Evolutionary conservation across 2,888 invertebrate species (phyloP).

Genomic region (Euplexia lucipara): DNA sequence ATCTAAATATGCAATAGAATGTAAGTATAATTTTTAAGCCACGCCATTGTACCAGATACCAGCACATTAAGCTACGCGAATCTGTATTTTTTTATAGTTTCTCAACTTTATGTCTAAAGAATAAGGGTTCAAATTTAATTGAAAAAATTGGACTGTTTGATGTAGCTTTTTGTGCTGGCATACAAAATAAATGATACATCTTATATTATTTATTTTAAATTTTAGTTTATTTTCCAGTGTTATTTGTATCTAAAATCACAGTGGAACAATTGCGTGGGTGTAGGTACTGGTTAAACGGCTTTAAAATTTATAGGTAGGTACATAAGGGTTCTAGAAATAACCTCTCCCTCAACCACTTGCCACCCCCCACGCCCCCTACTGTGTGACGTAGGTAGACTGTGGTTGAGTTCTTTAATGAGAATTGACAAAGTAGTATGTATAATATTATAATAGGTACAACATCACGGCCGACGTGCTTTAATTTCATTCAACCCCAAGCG

Average conservation of each 20-base stretch:
- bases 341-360: not conserved
- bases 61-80: too few relatives aligned
- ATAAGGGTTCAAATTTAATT: too few relatives aligned
- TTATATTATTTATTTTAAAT: too few relatives aligned
- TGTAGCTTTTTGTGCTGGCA: too few relatives aligned
- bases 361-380: not conserved
- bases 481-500: too few relatives aligned
- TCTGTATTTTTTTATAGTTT: too few relatives aligned
- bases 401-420: constrained; percentile 8
- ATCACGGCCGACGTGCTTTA: not conserved
- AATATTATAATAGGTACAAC: not conserved
- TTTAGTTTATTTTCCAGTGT: too few relatives aligned
- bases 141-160: too few relatives aligned
- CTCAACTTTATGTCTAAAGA: too few relatives aligned
- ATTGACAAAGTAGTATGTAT: constrained; percentile 8
- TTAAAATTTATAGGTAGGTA: constrained; percentile 19
- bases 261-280: not conserved
- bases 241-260: not conserved
- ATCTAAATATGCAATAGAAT: not conserved
- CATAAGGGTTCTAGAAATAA: constrained; percentile 31
- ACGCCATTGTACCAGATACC: not conserved
- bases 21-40: too few relatives aligned
- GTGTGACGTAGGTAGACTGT: constrained; percentile 20
- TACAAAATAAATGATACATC: too few relatives aligned
- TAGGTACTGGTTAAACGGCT: constrained; percentile 5